Evolutionary conservation across 2,888 invertebrate genomes (phyloP).

Genomic region (Caenorhabditis doughertyi): DNA sequence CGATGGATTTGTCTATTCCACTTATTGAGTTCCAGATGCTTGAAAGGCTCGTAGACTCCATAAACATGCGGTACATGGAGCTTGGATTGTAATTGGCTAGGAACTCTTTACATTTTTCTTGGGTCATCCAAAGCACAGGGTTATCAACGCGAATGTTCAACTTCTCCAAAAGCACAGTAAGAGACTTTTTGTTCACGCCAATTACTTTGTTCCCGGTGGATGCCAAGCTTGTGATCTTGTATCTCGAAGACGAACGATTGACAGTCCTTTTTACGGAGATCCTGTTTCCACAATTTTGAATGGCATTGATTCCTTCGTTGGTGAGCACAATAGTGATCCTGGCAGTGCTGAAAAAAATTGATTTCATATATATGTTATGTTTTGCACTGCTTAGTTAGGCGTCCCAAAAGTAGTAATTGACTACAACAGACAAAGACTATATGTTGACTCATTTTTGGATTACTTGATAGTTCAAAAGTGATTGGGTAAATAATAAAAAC

Average conservation of each 20-base stretch:
- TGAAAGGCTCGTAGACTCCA: conserved; percentile 46
- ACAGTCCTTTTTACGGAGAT: conserved; percentile 76
- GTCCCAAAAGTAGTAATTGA: no score
- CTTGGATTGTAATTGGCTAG: conserved; percentile 88
- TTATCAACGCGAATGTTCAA: conserved; percentile 88
- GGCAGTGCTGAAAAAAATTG: conserved; percentile 64
- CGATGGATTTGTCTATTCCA: background rate
- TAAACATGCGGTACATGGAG: conserved; percentile 87
- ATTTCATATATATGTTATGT: background rate
- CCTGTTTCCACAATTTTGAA: conserved; percentile 65
- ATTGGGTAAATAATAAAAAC: no score
- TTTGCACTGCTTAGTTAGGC: no score
- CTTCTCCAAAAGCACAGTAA: conserved; percentile 72
- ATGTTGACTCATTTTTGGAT: no score
- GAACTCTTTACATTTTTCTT: conserved; percentile 93
- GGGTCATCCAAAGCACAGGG: conserved; percentile 94
- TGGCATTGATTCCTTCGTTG: conserved; percentile 69
- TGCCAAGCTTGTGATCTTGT: conserved; percentile 58
- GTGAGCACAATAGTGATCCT: conserved; percentile 71
- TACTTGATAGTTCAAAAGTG: no score
- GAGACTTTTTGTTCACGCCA: conserved; percentile 64
- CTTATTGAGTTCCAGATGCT: conserved; percentile 5
- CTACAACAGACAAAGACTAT: no score
- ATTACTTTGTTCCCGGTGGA: background rate
- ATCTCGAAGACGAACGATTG: conserved; percentile 63